Percentiles rank a stretch among this genome's conserved stretches.
Conservation (phyloP, 2,113 vertebrate genomes). For the Pteronura brasiliensis region DNA sequence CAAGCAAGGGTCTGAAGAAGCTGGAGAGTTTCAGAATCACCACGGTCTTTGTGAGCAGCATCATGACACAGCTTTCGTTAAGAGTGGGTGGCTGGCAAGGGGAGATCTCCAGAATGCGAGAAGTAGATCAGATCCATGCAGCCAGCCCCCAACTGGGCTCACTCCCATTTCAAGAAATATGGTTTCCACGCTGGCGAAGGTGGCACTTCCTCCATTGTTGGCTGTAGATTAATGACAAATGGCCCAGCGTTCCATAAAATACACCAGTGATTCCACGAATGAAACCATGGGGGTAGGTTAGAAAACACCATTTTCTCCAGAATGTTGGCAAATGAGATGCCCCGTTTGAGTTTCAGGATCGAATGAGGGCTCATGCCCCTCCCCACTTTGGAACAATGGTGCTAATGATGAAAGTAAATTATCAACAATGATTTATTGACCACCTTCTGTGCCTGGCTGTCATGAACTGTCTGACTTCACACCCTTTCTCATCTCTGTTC, state of each 20-base stretch:
- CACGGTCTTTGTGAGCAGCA: not conserved
- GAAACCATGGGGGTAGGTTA: not conserved
- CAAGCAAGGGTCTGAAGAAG: slow-evolving; percentile 14
- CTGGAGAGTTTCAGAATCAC: slow-evolving; percentile 59
- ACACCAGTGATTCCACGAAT: not conserved
- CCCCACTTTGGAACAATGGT: not conserved
- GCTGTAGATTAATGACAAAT: not conserved
- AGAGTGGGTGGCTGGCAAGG: not conserved
- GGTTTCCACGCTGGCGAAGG: not conserved
- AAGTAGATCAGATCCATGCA: not conserved
- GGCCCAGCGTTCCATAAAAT: not conserved
- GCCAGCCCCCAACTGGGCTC: not conserved
- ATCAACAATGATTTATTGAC: slow-evolving; percentile 26
- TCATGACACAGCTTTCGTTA: not conserved
- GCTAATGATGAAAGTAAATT: slow-evolving; percentile 39
- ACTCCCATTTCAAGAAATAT: not conserved
- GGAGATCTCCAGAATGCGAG: not conserved
- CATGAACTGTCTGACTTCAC: slow-evolving; percentile 44
- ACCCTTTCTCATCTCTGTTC: not conserved
- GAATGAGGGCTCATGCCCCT: not conserved
- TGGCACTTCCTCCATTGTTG: not conserved
- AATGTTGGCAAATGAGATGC: not conserved
- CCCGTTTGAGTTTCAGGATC: not conserved
- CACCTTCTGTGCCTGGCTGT: not conserved
- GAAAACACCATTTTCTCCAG: not conserved